Evolutionary conservation across 2,797 vertebrate species (phyloP).

Genomic region (Lutjanus argentimaculatus): DNA sequence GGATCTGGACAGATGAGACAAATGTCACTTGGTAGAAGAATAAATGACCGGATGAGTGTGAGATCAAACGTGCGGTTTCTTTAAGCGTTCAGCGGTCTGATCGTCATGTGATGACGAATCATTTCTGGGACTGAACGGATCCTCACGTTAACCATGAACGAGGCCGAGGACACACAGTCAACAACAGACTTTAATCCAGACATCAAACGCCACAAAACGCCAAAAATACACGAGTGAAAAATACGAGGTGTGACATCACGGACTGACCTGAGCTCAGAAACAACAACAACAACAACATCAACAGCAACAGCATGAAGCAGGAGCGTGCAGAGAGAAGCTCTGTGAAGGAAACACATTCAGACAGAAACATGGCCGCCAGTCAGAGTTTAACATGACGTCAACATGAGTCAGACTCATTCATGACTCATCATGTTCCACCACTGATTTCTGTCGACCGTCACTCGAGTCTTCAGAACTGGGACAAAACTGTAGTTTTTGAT

Average conservation of each 20-base stretch:
- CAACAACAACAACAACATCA: slow-evolving; percentile 8
- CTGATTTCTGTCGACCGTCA: too few relatives aligned
- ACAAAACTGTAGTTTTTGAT: too few relatives aligned
- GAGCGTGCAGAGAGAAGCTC: not conserved
- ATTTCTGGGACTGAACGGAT: slow-evolving; percentile 22
- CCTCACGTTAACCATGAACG: slow-evolving; percentile 51
- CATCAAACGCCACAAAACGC: slow-evolving; percentile 12
- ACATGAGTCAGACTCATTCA: not conserved
- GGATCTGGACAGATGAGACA: not conserved
- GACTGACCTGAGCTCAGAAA: slow-evolving; percentile 26
- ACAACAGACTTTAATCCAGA: slow-evolving; percentile 59
- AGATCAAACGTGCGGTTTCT: not conserved
- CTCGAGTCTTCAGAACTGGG: too few relatives aligned
- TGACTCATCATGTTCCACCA: not conserved
- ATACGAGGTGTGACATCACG: slow-evolving; percentile 16
- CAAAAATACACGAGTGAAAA: slow-evolving; percentile 23
- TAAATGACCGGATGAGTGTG: not conserved
- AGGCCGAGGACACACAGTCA: slow-evolving; percentile 28
- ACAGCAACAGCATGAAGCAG: slow-evolving; percentile 3
- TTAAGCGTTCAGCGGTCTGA: not conserved
- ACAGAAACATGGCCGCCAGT: not conserved
- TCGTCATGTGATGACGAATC: slow-evolving; percentile 21
- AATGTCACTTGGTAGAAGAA: not conserved
- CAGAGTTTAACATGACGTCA: not conserved
- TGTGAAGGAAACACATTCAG: not conserved